phyloP scores from a whole-genome alignment of 2,797 vertebrate species.

The Schizothorax lantsangensis region DNA sequence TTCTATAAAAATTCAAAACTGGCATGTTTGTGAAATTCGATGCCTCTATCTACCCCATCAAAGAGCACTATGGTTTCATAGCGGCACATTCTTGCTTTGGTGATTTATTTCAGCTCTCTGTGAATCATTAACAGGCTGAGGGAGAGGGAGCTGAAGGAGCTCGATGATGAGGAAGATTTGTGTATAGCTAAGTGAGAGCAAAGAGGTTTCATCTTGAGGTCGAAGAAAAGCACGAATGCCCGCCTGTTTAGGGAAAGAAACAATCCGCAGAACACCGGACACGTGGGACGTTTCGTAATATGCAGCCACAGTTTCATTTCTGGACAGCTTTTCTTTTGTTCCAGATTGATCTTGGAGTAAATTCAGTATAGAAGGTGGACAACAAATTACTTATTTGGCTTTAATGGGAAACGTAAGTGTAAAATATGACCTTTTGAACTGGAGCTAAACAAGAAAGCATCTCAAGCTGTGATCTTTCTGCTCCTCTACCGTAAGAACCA shows the following conservation, averaged over 20 bases:
- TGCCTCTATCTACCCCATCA: constrained; percentile 64
- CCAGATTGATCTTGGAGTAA: constrained; percentile 23
- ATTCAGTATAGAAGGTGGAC: constrained; percentile 1
- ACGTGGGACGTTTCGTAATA: constrained; percentile 38
- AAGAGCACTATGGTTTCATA: constrained; percentile 64
- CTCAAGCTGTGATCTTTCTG: constrained; percentile 33
- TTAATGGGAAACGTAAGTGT: constrained; percentile 11
- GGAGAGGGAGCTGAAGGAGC: constrained; percentile 50
- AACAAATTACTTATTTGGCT: background rate
- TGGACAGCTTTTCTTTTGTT: background rate
- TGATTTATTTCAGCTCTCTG: constrained; percentile 68
- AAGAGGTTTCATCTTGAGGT: constrained; percentile 56
- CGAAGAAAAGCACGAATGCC: constrained; percentile 41
- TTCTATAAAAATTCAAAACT: constrained; percentile 56
- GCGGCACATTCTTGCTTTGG: constrained; percentile 58
- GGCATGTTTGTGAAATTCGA: constrained; percentile 65
- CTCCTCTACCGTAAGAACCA: constrained; percentile 13
- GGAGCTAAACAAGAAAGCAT: constrained; percentile 11
- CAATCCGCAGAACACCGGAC: constrained; percentile 22
- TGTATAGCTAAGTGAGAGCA: constrained; percentile 61
- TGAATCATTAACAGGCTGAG: constrained; percentile 72
- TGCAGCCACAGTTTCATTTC: background rate
- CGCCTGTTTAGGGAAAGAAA: constrained; percentile 22
- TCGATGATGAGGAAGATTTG: constrained; percentile 64
- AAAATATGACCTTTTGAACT: constrained; percentile 25